A percentile compares a stretch with the other conserved stretches of the same genome.
These are phyloP conservation scores for Linepithema humile DNA, from an alignment of 1,140 invertebrate species.

Conservation along the genomic window DNA sequence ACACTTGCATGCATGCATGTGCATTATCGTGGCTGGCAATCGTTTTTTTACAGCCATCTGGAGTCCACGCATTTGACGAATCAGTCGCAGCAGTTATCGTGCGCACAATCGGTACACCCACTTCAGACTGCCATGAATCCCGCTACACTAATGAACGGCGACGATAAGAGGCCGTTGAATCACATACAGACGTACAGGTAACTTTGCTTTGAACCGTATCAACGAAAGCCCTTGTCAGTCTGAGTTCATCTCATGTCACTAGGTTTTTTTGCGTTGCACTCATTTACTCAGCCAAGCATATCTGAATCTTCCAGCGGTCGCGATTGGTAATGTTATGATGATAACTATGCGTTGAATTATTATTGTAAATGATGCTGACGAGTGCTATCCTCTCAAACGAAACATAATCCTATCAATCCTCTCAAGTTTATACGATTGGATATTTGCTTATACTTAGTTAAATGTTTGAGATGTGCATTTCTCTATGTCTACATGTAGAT, in stretches of 20 bases:
- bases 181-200: slow-evolving; percentile 95
- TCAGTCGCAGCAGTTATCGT: slow-evolving; percentile 69
- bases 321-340: slow-evolving; percentile 2
- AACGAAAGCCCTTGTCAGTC: slow-evolving; percentile 21
- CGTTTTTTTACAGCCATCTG: slow-evolving; percentile 77
- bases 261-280: slow-evolving; percentile 21
- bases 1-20: slow-evolving; percentile 70
- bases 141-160: slow-evolving; percentile 85
- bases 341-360: background rate
- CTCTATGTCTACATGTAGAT: background rate
- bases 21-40: slow-evolving; percentile 63
- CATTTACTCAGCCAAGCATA: slow-evolving; percentile 13
- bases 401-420: slow-evolving; percentile 38
- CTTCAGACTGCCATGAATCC: slow-evolving; percentile 74
- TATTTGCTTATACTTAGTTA: background rate
- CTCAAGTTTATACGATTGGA: background rate
- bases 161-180: slow-evolving; percentile 88
- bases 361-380: background rate
- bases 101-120: slow-evolving; percentile 74
- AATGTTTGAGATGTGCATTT: background rate
- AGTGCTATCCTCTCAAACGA: too few species aligned
- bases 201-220: slow-evolving; percentile 20
- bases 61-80: slow-evolving; percentile 74
- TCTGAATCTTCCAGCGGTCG: background rate
- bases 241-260: slow-evolving; percentile 28